Conservation (phyloP, 2,888 invertebrate species). For the Drosophila austrosaltans region DNA sequence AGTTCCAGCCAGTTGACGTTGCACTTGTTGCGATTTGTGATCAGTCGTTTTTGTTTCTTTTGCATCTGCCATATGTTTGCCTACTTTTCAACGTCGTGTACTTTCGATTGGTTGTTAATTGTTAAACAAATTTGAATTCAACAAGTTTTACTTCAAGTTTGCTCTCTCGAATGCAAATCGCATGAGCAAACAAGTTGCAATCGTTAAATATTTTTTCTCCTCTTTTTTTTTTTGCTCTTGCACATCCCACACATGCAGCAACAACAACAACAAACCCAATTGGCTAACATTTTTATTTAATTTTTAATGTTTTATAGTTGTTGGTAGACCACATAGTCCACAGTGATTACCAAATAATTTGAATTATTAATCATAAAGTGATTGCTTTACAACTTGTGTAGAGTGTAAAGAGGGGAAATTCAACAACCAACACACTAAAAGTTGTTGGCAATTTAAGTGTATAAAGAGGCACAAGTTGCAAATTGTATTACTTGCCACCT, state of each 20-base stretch:
- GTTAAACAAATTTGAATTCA: conserved; percentile 76
- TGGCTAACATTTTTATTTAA: conserved; percentile 38
- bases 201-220: conserved; percentile 20
- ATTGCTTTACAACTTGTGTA: conserved; percentile 38
- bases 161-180: conserved; percentile 60
- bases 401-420: conserved; percentile 1
- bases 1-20: conserved; percentile 34
- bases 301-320: conserved; percentile 19
- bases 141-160: conserved; percentile 28
- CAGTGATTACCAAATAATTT: conserved; percentile 69
- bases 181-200: conserved; percentile 63
- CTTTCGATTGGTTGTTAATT: conserved; percentile 77
- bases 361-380: conserved; percentile 72
- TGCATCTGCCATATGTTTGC: conserved; percentile 38
- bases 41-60: conserved; percentile 38
- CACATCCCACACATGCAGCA: conserved; percentile 75
- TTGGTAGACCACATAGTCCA: conserved; percentile 65
- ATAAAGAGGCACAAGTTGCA: neutral
- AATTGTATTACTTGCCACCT: neutral
- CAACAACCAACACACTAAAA: conserved; percentile 21
- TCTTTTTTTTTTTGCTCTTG: conserved; percentile 46
- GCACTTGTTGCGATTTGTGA: conserved; percentile 69
- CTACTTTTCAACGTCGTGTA: conserved; percentile 71
- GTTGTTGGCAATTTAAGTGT: conserved; percentile 43
- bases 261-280: conserved; percentile 50